phyloP scores from a whole-genome alignment of 2,888 invertebrate genomes.

The Rambutsinella grinnellia region DNA sequence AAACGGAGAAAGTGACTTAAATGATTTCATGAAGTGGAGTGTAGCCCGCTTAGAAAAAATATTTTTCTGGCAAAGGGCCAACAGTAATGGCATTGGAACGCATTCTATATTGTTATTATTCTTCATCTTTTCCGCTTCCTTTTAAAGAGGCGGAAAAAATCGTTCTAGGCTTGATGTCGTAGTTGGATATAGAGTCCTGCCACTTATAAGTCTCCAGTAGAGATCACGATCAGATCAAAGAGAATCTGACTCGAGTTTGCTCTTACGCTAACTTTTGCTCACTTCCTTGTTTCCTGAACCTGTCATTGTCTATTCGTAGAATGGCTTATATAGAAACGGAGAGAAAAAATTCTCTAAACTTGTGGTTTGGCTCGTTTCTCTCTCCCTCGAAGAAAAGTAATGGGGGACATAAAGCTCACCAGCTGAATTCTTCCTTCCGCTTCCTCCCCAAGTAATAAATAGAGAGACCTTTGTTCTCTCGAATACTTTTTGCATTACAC shows the following conservation, averaged over 20 bases:
- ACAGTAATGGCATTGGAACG: background rate
- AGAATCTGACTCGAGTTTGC: background rate
- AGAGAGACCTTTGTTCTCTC: no score
- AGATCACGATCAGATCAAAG: background rate
- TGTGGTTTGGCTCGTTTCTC: conserved; percentile 31
- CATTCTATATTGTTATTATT: background rate
- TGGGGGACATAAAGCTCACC: conserved; percentile 37
- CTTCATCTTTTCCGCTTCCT: background rate
- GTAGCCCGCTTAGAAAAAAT: background rate
- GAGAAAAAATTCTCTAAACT: conserved; percentile 1
- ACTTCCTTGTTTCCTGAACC: background rate
- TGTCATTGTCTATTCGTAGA: background rate
- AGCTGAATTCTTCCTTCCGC: conserved; percentile 37
- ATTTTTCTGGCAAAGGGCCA: background rate
- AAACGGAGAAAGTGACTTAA: background rate
- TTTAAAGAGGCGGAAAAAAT: background rate
- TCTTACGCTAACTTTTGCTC: background rate
- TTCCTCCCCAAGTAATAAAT: no score
- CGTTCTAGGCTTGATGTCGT: no score
- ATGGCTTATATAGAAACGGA: background rate
- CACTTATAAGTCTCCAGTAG: background rate
- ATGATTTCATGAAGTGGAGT: background rate
- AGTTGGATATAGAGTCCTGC: background rate
- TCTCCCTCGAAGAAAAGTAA: conserved; percentile 15
- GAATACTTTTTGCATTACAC: no score